Conservation (phyloP, 2,113 vertebrate genomes). For the Tragelaphus scriptus region DNA sequence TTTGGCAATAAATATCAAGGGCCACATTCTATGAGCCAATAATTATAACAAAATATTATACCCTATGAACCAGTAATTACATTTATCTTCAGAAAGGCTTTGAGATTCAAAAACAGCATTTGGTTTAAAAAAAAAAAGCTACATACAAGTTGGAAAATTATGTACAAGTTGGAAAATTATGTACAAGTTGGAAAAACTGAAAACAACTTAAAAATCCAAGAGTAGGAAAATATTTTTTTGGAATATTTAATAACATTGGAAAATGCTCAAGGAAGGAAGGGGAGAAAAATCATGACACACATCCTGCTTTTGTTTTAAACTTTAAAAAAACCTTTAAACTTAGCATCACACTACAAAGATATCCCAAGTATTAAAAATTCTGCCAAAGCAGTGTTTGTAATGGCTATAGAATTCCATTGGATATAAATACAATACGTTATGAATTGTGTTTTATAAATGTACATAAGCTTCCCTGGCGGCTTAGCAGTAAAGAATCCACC, state of each 20-base stretch:
- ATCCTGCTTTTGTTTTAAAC: not conserved
- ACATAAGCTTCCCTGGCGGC: not conserved
- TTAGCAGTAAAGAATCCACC: not conserved
- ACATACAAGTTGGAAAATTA: conserved; percentile 6
- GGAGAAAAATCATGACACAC: not conserved
- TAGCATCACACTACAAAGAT: not conserved
- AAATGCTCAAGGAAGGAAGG: not conserved
- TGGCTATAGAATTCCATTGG: not conserved
- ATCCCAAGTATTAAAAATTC: not conserved
- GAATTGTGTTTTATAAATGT: not conserved
- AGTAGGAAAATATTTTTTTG: not conserved
- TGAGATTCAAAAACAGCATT: conserved; percentile 15
- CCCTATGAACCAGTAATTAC: not conserved
- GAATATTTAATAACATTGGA: conserved; percentile 10
- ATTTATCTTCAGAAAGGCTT: conserved; percentile 2
- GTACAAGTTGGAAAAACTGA: not conserved
- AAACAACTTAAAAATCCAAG: not conserved
- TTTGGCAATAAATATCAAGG: conserved; percentile 16
- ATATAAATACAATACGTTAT: not conserved
- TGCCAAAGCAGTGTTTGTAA: not conserved
- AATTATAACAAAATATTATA: conserved; percentile 27
- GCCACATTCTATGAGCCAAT: not conserved
- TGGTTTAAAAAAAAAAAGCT: not conserved
- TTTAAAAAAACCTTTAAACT: not conserved
- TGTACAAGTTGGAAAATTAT: conserved; percentile 15